Conservation (phyloP, 2,113 vertebrate genomes). For the Otolemur garnettii region DNA sequence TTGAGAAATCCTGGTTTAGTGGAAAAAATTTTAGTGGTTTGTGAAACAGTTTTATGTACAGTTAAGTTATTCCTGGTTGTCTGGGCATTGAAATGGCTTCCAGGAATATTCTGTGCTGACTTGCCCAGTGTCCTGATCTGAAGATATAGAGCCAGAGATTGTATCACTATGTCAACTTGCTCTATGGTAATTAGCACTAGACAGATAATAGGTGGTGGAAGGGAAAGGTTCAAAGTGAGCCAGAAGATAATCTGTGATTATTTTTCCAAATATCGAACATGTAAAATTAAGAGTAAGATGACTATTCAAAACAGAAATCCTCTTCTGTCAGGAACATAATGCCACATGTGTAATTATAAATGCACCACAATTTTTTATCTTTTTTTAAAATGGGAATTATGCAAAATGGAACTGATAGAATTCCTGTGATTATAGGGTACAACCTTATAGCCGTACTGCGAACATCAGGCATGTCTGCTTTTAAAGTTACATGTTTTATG, state of each 20-base stretch:
- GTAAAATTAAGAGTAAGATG: not conserved
- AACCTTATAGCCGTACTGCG: not conserved
- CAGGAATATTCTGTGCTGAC: not conserved
- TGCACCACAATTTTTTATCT: not conserved
- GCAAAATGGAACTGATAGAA: not conserved
- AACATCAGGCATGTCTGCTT: not conserved
- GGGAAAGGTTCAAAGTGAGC: not conserved
- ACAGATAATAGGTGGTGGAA: not conserved
- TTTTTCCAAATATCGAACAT: not conserved
- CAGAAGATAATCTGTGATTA: not conserved
- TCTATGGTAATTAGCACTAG: not conserved
- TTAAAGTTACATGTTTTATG: not conserved
- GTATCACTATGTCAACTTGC: not conserved
- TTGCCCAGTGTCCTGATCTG: not conserved
- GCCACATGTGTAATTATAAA: not conserved
- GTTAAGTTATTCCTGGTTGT: not conserved
- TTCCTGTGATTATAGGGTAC: not conserved
- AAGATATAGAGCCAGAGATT: not conserved
- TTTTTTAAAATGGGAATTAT: conserved; percentile 3
- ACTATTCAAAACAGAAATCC: not conserved
- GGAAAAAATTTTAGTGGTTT: conserved; percentile 30
- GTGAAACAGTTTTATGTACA: not conserved
- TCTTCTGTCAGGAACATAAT: conserved; percentile 9
- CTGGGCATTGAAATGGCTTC: not conserved
- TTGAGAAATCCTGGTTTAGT: not conserved